Percentiles rank a stretch among this genome's conserved stretches.
phyloP scores from a whole-genome alignment of 2,113 vertebrate genomes.

The Coturnix japonica region DNA sequence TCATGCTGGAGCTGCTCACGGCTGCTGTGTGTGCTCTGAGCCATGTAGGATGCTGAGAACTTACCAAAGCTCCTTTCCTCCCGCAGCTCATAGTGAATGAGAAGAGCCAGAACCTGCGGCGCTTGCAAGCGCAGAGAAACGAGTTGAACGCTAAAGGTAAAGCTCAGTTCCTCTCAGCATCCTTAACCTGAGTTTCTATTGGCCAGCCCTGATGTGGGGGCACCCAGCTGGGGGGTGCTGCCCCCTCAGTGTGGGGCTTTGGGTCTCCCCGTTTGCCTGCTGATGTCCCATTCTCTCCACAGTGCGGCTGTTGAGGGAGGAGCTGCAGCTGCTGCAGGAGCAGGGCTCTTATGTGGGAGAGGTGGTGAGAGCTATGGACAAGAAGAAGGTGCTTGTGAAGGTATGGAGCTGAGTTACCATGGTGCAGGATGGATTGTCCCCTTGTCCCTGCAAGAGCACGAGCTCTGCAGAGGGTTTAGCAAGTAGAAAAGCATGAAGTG shows the following conservation, averaged over 20 bases:
- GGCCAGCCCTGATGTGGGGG: not conserved
- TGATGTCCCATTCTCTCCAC: not conserved
- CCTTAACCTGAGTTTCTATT: accelerated
- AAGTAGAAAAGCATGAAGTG: accelerated
- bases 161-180: accelerated
- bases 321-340: conserved; percentile 96
- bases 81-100: conserved; percentile 93
- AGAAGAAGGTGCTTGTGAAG: conserved; percentile 99
- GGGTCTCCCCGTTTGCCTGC: not conserved
- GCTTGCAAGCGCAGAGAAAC: conserved; percentile 95
- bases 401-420: conserved; percentile 57
- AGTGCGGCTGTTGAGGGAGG: conserved; percentile 95
- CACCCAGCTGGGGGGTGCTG: too few relatives aligned
- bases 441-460: accelerated
- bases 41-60: accelerated
- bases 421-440: accelerated
- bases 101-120: conserved; percentile 95
- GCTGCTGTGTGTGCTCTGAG: accelerated
- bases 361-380: conserved; percentile 98
- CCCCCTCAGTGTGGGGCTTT: accelerated
- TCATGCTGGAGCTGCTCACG: not conserved
- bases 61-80: not conserved
- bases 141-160: conserved; percentile 97
- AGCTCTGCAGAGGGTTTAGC: not conserved
- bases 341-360: conserved; percentile 98